Evolutionary conservation across 2,888 invertebrate genomes (phyloP).

Genomic region (Caenorhabditis imperialis): DNA sequence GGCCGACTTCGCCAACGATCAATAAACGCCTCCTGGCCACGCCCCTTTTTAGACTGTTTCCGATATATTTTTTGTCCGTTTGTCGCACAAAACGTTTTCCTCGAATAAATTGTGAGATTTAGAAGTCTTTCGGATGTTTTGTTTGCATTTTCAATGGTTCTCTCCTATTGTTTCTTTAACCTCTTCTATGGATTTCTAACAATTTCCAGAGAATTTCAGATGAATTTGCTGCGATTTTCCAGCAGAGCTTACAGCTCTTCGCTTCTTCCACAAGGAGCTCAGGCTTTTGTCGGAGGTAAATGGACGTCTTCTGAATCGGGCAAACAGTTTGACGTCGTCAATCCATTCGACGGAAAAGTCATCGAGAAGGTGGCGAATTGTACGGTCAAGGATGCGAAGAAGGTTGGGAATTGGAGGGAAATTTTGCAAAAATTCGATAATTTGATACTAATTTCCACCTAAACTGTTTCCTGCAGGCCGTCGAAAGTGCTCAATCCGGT

Average conservation of each 20-base stretch:
- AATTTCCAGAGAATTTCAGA: too few species aligned
- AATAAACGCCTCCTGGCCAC: too few species aligned
- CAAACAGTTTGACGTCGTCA: constrained; percentile 69
- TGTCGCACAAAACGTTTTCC: too few species aligned
- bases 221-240: constrained; percentile 24
- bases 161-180: background rate
- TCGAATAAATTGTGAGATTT: too few species aligned
- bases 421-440: too few species aligned
- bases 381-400: constrained; percentile 70
- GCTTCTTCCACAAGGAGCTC: constrained; percentile 72
- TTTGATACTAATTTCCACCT: too few species aligned
- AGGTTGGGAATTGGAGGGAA: constrained; percentile 46
- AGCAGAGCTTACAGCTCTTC: constrained; percentile 23
- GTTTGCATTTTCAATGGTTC: background rate
- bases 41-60: constrained; percentile 12
- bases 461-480: too few species aligned
- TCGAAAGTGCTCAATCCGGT: constrained; percentile 66
- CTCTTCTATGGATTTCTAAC: too few species aligned
- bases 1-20: constrained; percentile 75
- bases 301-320: constrained; percentile 61
- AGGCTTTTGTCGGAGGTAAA: constrained; percentile 73
- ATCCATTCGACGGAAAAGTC: constrained; percentile 70
- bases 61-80: background rate
- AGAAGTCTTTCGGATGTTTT: background rate
- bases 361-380: constrained; percentile 71